Conservation (phyloP, 1,140 invertebrate species). For the Thrips palmi region DNA sequence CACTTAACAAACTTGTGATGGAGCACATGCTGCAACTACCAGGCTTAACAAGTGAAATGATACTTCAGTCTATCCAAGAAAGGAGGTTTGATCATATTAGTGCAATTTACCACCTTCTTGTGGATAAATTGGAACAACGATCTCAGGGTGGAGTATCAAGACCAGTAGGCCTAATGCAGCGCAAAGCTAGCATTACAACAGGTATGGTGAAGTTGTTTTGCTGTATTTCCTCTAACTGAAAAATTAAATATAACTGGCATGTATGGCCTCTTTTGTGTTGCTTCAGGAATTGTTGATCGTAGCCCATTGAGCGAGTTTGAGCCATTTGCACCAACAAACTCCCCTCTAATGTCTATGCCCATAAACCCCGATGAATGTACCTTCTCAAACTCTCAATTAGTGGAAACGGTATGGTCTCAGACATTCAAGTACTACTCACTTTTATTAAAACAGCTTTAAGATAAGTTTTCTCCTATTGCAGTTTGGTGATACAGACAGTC, state of each 20-base stretch:
- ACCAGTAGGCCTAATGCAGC: slow-evolving; percentile 22
- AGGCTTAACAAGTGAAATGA: slow-evolving; percentile 48
- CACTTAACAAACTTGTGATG: slow-evolving; percentile 41
- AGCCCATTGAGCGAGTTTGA: slow-evolving; percentile 15
- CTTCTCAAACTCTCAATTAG: slow-evolving; percentile 34
- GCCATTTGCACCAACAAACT: slow-evolving; percentile 16
- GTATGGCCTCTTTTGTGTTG: slow-evolving; percentile 4
- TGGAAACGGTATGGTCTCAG: slow-evolving; percentile 39
- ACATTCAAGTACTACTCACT: slow-evolving; percentile 9
- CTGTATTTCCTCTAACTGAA: slow-evolving; percentile 3
- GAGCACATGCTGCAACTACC: slow-evolving; percentile 69
- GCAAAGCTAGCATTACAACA: slow-evolving; percentile 45
- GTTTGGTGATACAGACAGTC: slow-evolving; percentile 47
- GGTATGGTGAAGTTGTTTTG: slow-evolving; percentile 20
- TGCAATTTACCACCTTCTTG: slow-evolving; percentile 87
- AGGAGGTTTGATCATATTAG: slow-evolving; percentile 89
- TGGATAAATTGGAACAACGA: slow-evolving; percentile 51
- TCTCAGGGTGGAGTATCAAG: slow-evolving; percentile 20
- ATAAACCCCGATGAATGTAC: slow-evolving; percentile 36
- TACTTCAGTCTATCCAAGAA: slow-evolving; percentile 61
- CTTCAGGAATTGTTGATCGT: slow-evolving; percentile 25
- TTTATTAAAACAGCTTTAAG: slow-evolving; percentile 1
- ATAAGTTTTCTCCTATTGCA: slow-evolving; percentile 21
- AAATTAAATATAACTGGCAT: neutral
- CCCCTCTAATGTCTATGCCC: slow-evolving; percentile 36